These are phyloP conservation scores for Mola mola DNA, from an alignment of 2,113 vertebrate species.

Conservation along the genomic window DNA sequence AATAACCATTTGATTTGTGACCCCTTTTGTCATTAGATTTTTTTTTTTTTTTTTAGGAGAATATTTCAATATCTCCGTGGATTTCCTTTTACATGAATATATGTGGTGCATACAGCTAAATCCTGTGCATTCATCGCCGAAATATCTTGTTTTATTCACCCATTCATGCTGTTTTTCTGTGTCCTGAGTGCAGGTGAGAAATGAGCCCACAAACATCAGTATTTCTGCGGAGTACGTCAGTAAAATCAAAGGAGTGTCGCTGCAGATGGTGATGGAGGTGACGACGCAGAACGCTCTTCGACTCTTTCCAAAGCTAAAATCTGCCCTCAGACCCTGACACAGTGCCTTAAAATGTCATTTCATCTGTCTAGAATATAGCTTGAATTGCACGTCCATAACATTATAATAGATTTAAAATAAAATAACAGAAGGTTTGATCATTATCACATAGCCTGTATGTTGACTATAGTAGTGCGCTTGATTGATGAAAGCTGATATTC, in stretches of 20 bases:
- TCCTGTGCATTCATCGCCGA: background rate
- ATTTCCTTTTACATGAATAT: too few species aligned
- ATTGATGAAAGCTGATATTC: too few species aligned
- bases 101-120: background rate
- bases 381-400: too few species aligned
- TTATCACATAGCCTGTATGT: too few species aligned
- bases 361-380: background rate
- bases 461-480: too few species aligned
- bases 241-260: slow-evolving; percentile 87
- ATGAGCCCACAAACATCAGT: slow-evolving; percentile 91
- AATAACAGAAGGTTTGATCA: too few species aligned
- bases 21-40: background rate
- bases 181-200: slow-evolving; percentile 86
- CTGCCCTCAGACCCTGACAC: slow-evolving; percentile 66
- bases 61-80: background rate
- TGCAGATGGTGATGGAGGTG: slow-evolving; percentile 87
- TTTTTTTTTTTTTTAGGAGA: background rate
- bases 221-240: slow-evolving; percentile 91
- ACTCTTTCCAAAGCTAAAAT: slow-evolving; percentile 89
- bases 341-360: background rate
- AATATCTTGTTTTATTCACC: background rate
- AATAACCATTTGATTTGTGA: background rate
- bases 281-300: slow-evolving; percentile 90
- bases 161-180: background rate
- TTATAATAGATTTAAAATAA: too few species aligned